Evolutionary conservation across 2,888 invertebrate species (phyloP), one percentile per base, ranked within the genome.

Genomic region (Pandemis corylana): DNA sequence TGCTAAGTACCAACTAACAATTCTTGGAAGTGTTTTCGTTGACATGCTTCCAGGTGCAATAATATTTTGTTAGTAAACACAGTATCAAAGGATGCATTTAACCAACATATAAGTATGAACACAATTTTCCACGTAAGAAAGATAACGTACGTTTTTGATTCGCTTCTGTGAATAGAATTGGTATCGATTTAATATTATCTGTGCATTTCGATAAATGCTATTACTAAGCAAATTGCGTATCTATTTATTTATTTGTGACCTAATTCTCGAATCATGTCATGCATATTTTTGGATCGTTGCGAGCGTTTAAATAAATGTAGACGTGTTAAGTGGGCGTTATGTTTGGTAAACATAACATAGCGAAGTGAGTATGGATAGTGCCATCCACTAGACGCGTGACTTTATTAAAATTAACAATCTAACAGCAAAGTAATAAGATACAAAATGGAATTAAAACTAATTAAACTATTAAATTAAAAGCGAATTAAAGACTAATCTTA

Each of bases 161-260:
- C 51, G 28, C 53, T 65, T 65, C 65, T 67, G 53, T 53, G 67
- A 67, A 67, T 41, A 53, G 51, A 64, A 36, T n/a, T 10, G 36
- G 9, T 53, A 67, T 67, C 67, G 67, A 67, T 10, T 15, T 42
- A 7, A 2, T 53, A 53, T 15, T 53, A 67, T 67, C 67, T 41
- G 15, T 53, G 67, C 67, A 67, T 67, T 46, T 13, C 7, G 67
- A 53, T 67, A 67, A 41, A 41, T 12, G 28, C 28, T 28, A 59
- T 59, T 59, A 59, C 28, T 59, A 28, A 28, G 28, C 59, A 46
- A 42, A 67, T 72, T 63, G 15, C 46, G 65, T 67, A 67, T 56
- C 10, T 42, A 13, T 68, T 53, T 68, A 28, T 61, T 71, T 5
- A 66, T 49, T 66, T 65, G 2, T 61, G 68, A 68, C 68, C 66